Base-by-base conservation (phyloP, 2,888 invertebrate genomes). In the Dicyrtoma fusca region DNA sequence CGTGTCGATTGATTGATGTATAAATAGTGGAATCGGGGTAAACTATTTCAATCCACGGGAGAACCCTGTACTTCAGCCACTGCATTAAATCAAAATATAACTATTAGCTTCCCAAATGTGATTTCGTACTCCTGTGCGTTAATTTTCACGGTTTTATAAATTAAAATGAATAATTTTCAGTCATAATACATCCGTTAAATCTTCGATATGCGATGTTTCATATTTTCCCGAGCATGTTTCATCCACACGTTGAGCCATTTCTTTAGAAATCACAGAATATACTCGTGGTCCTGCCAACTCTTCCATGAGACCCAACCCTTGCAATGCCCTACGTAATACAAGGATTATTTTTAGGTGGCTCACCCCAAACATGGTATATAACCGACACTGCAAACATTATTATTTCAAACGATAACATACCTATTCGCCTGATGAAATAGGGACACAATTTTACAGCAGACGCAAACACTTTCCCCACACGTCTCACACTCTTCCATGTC, bases 41-140 rank as follows among this genome's bases (percentile, higher is more conserved):
- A 77, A 96, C 91, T 80, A 91, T 87, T 26, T 89, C 89, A 26
- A 97, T 83, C 96, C 96, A 97, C 26, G 89, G 89, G 83, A 95
- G 88, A 0, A 96, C 91, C 64, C 92, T 90, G 13, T 89, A 89
- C 76, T 94, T 90, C 1, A 97, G 86, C 96, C 96, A 97, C 88
- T 91, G 82, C 5, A n/a, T 47, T 47, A 47, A 64, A 64, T 47
- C 25, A 57, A 64, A 19, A 19, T 17, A 57, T 44, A 69, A 25
- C 17, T 66, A n/a, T 63, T 63, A 62, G 17, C 17, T 13, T 42
- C 26, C 6, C 17, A 34, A n/a, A n/a, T n/a, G n/a, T n/a, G n/a
- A n/a, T n/a, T n/a, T n/a, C n/a, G n/a, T 55, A 17, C 10, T 10
- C 13, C 55, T 14, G n/a, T 14, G 10, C 10, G 10, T 55, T 14